Percentiles rank a stretch among this genome's conserved stretches.
Evolutionary conservation across 2,113 vertebrate species (phyloP).

Genomic region (Scytalopus superciliaris): DNA sequence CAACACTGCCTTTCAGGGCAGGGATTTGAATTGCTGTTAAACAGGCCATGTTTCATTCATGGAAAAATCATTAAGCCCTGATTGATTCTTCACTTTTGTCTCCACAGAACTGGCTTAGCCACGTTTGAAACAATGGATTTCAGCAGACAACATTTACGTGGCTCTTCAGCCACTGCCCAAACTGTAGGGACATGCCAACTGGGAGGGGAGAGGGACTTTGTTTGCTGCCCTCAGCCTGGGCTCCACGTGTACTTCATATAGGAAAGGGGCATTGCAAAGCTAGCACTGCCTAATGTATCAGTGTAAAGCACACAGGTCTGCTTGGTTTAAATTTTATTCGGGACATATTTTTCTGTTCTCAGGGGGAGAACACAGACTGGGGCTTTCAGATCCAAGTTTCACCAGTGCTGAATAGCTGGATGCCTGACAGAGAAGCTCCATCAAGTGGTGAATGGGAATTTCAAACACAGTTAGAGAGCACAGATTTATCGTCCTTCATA

Average conservation of each 20-base stretch:
- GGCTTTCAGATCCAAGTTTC: neutral
- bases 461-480: neutral
- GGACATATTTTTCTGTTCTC: neutral
- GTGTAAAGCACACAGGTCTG: neutral
- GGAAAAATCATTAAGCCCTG: neutral
- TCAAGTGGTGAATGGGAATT: neutral
- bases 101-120: neutral
- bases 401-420: neutral
- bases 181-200: neutral
- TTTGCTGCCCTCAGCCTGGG: neutral
- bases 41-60: neutral
- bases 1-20: neutral
- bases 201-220: neutral
- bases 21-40: neutral
- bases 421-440: neutral
- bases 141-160: neutral
- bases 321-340: neutral
- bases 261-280: neutral
- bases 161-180: neutral
- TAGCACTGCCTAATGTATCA: fast-evolving
- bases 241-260: fast-evolving
- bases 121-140: neutral
- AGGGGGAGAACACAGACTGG: neutral
- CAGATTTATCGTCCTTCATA: neutral
- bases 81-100: neutral